Percentiles rank a stretch among this genome's conserved stretches.
Evolutionary conservation across 2,888 invertebrate species (phyloP).

Genomic region (Penaeus monodon): DNA sequence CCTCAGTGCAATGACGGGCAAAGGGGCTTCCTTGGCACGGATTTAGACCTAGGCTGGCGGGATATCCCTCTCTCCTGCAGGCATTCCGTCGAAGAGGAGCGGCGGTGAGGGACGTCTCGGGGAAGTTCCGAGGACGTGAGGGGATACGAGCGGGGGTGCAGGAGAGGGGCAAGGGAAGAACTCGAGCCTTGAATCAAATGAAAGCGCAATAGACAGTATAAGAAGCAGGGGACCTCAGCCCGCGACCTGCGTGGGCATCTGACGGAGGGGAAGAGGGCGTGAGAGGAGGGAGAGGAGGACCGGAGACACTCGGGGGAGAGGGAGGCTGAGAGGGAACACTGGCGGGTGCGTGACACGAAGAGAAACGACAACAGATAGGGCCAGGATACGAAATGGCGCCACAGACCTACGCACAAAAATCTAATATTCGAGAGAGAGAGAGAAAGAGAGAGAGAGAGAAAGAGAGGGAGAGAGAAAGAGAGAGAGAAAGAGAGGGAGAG

Average conservation of each 20-base stretch:
- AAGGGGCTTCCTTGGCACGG: neutral
- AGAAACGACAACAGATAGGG: too few relatives aligned
- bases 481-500: neutral
- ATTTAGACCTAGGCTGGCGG: neutral
- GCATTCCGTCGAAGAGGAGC: neutral
- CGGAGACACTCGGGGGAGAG: neutral
- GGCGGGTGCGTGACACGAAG: neutral
- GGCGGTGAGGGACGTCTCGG: neutral
- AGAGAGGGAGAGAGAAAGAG: neutral
- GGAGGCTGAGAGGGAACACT: neutral
- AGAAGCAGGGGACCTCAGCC: slow-evolving; percentile 19
- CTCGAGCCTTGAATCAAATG: slow-evolving; percentile 26
- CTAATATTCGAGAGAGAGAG: too few relatives aligned
- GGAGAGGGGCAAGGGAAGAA: neutral
- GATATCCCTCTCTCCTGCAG: neutral
- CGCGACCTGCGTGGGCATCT: too few relatives aligned
- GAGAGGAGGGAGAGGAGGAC: neutral
- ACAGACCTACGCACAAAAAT: too few relatives aligned
- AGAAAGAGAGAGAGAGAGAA: neutral
- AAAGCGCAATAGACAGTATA: slow-evolving; percentile 47
- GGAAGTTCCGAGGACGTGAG: neutral
- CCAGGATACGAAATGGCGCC: too few relatives aligned
- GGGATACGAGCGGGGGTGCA: neutral
- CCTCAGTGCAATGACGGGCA: neutral
- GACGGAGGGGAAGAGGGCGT: slow-evolving; percentile 6